A percentile compares a stretch with the other conserved stretches of the same genome.
phyloP scores from a whole-genome alignment of 1,140 invertebrate genomes.

The Formica exsecta region DNA sequence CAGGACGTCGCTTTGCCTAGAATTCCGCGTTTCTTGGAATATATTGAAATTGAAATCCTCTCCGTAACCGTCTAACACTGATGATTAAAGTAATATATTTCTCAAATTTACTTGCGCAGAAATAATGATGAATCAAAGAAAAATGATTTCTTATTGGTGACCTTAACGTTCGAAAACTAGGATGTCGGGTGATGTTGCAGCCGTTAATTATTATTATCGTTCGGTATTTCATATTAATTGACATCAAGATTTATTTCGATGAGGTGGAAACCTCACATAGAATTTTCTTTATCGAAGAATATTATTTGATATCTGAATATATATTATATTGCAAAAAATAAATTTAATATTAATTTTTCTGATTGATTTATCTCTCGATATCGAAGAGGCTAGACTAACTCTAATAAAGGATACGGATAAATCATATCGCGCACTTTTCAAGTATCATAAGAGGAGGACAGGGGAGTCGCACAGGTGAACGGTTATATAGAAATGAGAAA shows the following conservation, averaged over 20 bases:
- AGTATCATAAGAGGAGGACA: neutral
- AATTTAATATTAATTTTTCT: neutral
- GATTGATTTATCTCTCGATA: neutral
- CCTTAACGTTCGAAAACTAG: neutral
- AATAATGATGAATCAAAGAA: neutral
- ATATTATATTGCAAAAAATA: neutral
- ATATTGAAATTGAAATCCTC: neutral
- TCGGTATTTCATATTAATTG: neutral
- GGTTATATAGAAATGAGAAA: slow-evolving; percentile 68
- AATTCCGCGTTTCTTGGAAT: neutral
- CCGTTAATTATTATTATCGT: neutral
- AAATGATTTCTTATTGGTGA: neutral
- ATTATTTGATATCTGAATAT: no score
- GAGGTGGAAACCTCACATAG: neutral
- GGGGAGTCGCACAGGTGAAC: neutral
- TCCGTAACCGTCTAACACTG: neutral
- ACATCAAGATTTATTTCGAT: neutral
- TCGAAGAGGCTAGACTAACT: neutral
- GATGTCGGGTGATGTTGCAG: neutral
- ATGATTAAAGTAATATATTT: neutral
- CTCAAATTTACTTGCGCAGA: neutral
- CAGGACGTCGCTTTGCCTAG: neutral
- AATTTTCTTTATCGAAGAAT: no score
- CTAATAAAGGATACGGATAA: neutral
- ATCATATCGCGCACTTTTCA: neutral